phyloP scores from a whole-genome alignment of 1,140 invertebrate species.

The Lucilia cuprina region DNA sequence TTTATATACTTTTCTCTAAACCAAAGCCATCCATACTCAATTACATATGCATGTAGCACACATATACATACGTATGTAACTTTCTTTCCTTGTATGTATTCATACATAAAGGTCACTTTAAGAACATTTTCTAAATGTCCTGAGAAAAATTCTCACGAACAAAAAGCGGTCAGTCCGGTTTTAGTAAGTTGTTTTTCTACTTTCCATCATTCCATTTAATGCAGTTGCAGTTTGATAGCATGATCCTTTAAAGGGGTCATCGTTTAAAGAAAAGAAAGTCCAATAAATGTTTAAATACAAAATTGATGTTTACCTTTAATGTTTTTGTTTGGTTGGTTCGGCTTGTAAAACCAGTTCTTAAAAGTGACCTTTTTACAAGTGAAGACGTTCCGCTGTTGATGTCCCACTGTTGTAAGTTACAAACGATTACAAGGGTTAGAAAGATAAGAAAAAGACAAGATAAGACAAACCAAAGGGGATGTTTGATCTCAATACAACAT shows the following conservation, averaged over 20 bases:
- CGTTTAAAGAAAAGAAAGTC: neutral
- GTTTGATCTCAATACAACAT: neutral
- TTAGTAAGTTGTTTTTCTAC: neutral
- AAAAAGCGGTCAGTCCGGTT: conserved; percentile 61
- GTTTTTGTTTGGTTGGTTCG: neutral
- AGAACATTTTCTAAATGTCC: conserved; percentile 11
- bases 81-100: too few relatives aligned
- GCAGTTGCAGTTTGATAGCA: neutral
- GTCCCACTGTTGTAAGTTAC: neutral
- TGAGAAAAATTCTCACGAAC: conserved; percentile 53
- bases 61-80: too few relatives aligned
- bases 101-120: neutral
- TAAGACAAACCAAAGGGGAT: neutral
- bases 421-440: conserved; percentile 2
- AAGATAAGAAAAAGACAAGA: neutral
- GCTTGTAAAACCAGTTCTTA: neutral
- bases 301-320: neutral
- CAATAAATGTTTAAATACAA: neutral
- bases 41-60: too few relatives aligned
- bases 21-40: too few relatives aligned
- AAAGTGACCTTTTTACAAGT: conserved; percentile 4
- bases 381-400: neutral
- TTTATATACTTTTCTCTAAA: too few relatives aligned
- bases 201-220: neutral
- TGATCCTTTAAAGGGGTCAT: neutral